A percentile compares a stretch with the other conserved stretches of the same genome.
These are phyloP conservation scores for Lasioglossum zephyrum DNA, from an alignment of 2,888 invertebrate genomes.

Conservation along the genomic window DNA sequence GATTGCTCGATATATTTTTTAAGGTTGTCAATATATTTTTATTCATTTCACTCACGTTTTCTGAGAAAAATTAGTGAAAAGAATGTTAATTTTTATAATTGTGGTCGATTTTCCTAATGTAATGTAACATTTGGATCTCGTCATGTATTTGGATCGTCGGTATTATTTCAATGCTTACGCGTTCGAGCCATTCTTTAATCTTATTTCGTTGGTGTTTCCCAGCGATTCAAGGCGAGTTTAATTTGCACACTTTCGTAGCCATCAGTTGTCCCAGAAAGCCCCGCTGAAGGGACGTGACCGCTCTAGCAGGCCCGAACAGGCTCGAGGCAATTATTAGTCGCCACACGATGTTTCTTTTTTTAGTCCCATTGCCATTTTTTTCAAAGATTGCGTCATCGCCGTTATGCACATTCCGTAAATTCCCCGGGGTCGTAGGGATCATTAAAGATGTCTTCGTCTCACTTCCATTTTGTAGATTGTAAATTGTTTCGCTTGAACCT, in stretches of 20 bases:
- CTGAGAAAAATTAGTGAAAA: too few relatives aligned
- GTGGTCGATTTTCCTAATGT: too few relatives aligned
- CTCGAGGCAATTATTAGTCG: conserved; percentile 56
- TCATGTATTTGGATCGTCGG: too few relatives aligned
- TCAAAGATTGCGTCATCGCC: conserved; percentile 63
- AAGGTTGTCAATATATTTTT: too few relatives aligned
- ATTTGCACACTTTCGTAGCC: conserved; percentile 28
- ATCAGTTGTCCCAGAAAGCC: conserved; percentile 15
- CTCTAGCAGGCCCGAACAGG: conserved; percentile 38
- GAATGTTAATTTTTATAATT: too few relatives aligned
- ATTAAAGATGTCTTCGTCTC: conserved; percentile 49
- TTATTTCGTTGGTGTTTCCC: conserved; percentile 13
- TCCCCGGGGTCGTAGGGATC: conserved; percentile 55
- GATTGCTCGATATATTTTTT: not conserved
- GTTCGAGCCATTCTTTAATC: not conserved
- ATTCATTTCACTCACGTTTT: too few relatives aligned
- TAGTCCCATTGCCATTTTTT: conserved; percentile 52
- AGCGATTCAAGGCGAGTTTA: conserved; percentile 51
- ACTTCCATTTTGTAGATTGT: conserved; percentile 21
- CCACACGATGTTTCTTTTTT: conserved; percentile 25
- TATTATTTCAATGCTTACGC: too few relatives aligned
- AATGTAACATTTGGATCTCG: too few relatives aligned
- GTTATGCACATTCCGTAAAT: conserved; percentile 69
- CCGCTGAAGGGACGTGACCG: conserved; percentile 50
- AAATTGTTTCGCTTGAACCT: conserved; percentile 25